Evolutionary conservation across 2,797 vertebrate genomes (phyloP).

Genomic region (Lepus oiostolus): DNA sequence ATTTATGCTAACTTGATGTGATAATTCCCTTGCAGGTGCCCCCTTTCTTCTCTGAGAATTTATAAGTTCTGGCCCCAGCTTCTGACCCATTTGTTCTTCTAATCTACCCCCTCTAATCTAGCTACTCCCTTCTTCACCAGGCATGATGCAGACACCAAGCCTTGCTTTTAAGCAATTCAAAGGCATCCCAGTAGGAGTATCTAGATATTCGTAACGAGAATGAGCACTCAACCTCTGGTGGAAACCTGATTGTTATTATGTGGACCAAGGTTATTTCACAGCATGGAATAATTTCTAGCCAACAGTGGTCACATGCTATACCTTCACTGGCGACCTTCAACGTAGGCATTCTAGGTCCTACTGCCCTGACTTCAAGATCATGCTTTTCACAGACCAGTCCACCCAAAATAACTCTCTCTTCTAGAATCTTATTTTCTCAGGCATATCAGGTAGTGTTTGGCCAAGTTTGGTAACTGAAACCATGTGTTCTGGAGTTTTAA

Average conservation of each 20-base stretch:
- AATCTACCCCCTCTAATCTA: not conserved
- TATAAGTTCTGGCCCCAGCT: not conserved
- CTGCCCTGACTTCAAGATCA: not conserved
- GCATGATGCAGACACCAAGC: not conserved
- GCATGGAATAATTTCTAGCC: not conserved
- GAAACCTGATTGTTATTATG: not conserved
- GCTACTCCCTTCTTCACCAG: not conserved
- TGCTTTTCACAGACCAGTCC: not conserved
- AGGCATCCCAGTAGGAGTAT: not conserved
- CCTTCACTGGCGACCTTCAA: not conserved
- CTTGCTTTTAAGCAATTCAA: not conserved
- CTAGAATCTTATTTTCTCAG: not conserved
- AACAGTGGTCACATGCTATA: not conserved
- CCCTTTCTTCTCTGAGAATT: not conserved
- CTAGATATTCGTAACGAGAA: not conserved
- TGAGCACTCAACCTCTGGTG: not conserved
- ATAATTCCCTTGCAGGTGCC: not conserved
- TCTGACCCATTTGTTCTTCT: not conserved
- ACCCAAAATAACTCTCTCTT: not conserved
- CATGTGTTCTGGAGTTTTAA: not conserved
- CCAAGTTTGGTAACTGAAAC: not conserved
- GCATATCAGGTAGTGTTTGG: not conserved
- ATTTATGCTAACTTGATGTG: not conserved
- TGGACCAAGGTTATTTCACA: not conserved
- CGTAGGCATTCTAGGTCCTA: not conserved